Conservation (phyloP, 2,888 invertebrate species). For the Odontomyia ornata region DNA sequence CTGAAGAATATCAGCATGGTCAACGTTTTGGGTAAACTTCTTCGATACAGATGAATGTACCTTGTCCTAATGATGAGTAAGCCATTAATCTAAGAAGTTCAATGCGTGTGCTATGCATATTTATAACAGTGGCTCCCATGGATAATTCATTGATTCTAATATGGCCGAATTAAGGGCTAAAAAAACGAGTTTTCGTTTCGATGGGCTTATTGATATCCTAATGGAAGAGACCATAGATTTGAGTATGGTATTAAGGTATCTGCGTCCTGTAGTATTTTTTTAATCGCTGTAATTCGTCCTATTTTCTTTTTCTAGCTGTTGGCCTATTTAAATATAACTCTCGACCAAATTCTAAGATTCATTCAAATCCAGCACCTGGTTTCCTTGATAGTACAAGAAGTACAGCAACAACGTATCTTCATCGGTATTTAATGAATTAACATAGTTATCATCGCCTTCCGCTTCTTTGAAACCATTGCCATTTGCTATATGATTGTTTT, state of each 20-base stretch:
- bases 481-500: slow-evolving; percentile 62
- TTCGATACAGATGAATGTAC: too few species aligned
- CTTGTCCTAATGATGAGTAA: slow-evolving; percentile 86
- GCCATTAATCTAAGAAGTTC: slow-evolving; percentile 91
- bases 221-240: slow-evolving; percentile 97
- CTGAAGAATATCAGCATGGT: slow-evolving; percentile 56
- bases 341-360: slow-evolving; percentile 93
- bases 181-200: slow-evolving; percentile 93
- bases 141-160: too few species aligned
- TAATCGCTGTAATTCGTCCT: slow-evolving; percentile 81
- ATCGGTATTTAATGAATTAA: slow-evolving; percentile 73
- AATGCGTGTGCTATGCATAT: slow-evolving; percentile 89
- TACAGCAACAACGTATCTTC: slow-evolving; percentile 66
- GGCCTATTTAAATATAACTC: slow-evolving; percentile 92
- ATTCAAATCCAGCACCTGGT: slow-evolving; percentile 77
- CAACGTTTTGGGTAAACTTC: slow-evolving; percentile 72
- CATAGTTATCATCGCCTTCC: slow-evolving; percentile 59
- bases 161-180: slow-evolving; percentile 97
- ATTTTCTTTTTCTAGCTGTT: slow-evolving; percentile 81
- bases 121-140: slow-evolving; percentile 91
- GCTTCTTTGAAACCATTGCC: slow-evolving; percentile 63
- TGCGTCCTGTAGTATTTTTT: slow-evolving; percentile 95
- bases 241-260: slow-evolving; percentile 97
- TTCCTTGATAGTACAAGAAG: slow-evolving; percentile 62
- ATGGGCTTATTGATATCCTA: slow-evolving; percentile 94